phyloP scores from a whole-genome alignment of 2,888 invertebrate species.

The Drosophila kambysellisi region DNA sequence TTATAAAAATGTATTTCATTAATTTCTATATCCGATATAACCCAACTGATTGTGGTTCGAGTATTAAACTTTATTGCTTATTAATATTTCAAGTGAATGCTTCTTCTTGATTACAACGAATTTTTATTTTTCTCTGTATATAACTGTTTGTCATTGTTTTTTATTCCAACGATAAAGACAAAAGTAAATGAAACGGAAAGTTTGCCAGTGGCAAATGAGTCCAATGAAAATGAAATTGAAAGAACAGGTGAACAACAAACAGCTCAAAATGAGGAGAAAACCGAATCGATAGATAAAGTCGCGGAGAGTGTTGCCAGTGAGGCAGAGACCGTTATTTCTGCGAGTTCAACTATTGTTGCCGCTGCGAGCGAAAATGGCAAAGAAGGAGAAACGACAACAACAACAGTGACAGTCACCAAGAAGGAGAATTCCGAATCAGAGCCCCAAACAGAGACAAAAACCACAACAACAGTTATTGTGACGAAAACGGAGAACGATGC shows the following conservation, averaged over 20 bases:
- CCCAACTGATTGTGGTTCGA: background rate
- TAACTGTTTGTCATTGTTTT: slow-evolving; percentile 21
- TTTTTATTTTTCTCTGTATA: background rate
- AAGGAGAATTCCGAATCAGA: slow-evolving; percentile 3
- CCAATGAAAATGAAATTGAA: slow-evolving; percentile 20
- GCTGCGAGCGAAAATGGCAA: slow-evolving; percentile 5
- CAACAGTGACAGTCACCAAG: background rate
- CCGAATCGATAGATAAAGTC: slow-evolving; percentile 5
- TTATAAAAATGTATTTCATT: background rate
- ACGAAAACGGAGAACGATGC: slow-evolving; percentile 16
- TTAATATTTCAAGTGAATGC: background rate
- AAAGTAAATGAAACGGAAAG: slow-evolving; percentile 29
- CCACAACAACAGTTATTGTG: slow-evolving; percentile 19
- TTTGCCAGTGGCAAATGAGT: slow-evolving; percentile 13
- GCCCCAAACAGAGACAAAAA: slow-evolving; percentile 11
- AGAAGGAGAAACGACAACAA: slow-evolving; percentile 12
- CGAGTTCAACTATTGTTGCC: background rate
- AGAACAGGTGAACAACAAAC: slow-evolving; percentile 6
- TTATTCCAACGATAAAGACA: slow-evolving; percentile 29
- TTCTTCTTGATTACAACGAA: background rate
- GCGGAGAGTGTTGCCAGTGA: background rate
- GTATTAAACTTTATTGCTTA: background rate
- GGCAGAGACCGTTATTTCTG: background rate
- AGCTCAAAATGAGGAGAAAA: slow-evolving; percentile 4
- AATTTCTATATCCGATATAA: background rate